Conservation (phyloP, 2,888 invertebrate species). For the Watsonalla binaria region DNA sequence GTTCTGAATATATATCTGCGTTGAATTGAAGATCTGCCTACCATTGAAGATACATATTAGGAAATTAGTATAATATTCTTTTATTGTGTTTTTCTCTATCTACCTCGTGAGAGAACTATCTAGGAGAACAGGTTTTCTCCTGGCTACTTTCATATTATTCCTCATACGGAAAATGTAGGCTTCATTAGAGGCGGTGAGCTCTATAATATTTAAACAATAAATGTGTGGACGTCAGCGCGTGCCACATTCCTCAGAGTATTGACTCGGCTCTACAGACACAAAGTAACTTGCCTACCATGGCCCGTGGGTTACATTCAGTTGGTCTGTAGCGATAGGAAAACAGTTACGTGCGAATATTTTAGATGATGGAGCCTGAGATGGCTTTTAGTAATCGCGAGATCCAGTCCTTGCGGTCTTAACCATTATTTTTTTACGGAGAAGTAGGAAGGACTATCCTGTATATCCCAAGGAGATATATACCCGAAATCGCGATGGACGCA, state of each 20-base stretch:
- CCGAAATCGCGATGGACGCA: too few relatives aligned
- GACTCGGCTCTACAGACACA: conserved; percentile 50
- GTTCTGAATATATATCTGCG: too few relatives aligned
- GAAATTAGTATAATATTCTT: too few relatives aligned
- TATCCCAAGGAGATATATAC: too few relatives aligned
- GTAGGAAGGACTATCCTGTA: too few relatives aligned
- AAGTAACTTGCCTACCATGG: conserved; percentile 41
- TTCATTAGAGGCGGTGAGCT: conserved; percentile 8
- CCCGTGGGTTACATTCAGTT: conserved; percentile 16
- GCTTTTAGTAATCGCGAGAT: too few relatives aligned
- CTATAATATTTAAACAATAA: conserved; percentile 26
- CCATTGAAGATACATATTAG: too few relatives aligned
- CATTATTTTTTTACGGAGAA: too few relatives aligned
- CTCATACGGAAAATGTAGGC: neutral
- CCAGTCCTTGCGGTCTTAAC: too few relatives aligned
- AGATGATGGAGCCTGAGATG: neutral
- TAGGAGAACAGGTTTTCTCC: neutral
- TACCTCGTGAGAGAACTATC: too few relatives aligned
- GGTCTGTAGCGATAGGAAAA: conserved; percentile 27
- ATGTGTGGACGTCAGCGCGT: conserved; percentile 34
- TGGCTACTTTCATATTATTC: neutral
- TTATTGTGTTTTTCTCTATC: too few relatives aligned
- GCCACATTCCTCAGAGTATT: conserved; percentile 64
- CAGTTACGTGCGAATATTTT: neutral
- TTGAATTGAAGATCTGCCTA: too few relatives aligned